These are phyloP conservation scores for Rambutsinella grinnellia DNA, from an alignment of 2,888 invertebrate species.

Conservation along the genomic window DNA sequence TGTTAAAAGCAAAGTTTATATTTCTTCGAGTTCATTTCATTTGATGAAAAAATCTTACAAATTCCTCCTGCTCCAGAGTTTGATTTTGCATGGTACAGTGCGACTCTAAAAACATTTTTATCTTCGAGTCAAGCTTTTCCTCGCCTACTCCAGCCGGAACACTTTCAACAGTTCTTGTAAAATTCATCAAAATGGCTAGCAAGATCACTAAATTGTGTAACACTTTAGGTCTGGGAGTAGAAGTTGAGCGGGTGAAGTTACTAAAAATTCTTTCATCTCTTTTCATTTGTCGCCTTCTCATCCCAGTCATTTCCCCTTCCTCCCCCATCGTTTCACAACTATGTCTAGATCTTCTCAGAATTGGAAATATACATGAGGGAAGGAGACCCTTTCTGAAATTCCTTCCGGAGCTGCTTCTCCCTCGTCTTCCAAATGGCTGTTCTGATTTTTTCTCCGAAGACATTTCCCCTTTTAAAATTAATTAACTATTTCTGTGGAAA, in stretches of 20 bases:
- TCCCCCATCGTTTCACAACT: too few relatives aligned
- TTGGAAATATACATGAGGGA: conserved; percentile 12
- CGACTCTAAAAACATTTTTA: conserved; percentile 47
- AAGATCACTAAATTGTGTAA: conserved; percentile 13
- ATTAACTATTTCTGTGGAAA: conserved; percentile 42
- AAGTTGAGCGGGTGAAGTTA: background rate
- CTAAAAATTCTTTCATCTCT: conserved; percentile 17
- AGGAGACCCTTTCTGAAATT: background rate
- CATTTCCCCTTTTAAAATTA: conserved; percentile 44
- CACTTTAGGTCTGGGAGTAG: conserved; percentile 1
- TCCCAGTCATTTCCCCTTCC: background rate
- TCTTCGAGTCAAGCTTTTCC: conserved; percentile 45
- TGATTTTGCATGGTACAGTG: conserved; percentile 56
- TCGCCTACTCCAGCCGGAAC: conserved; percentile 22
- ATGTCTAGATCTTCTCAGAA: too few relatives aligned
- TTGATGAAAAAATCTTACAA: too few relatives aligned
- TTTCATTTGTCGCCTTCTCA: background rate
- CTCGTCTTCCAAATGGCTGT: background rate
- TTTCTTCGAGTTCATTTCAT: background rate
- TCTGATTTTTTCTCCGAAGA: conserved; percentile 17
- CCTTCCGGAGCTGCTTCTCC: background rate
- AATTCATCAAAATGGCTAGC: conserved; percentile 18
- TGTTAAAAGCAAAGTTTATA: background rate
- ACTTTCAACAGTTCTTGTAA: conserved; percentile 25
- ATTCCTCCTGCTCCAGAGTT: conserved; percentile 51